Evolutionary conservation across 2,113 vertebrate genomes (phyloP).

Genomic region (Taurulus bubalis): DNA sequence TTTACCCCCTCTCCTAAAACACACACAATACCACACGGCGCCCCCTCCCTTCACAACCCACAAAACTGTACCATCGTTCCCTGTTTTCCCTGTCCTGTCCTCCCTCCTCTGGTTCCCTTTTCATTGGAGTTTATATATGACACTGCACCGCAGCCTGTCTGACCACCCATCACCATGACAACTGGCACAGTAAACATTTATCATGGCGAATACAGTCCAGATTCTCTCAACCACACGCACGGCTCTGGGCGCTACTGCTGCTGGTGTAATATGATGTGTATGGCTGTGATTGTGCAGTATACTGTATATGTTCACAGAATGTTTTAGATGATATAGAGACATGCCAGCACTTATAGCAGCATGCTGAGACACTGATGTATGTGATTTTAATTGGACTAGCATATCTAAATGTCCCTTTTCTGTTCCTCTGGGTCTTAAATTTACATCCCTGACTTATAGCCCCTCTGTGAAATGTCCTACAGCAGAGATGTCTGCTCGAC

Average conservation of each 20-base stretch:
- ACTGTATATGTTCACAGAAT: conserved; percentile 1
- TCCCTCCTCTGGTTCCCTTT: conserved; percentile 54
- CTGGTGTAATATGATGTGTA: conserved; percentile 3
- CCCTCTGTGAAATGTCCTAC: conserved; percentile 27
- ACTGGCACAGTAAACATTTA: conserved; percentile 72
- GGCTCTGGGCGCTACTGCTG: conserved; percentile 50
- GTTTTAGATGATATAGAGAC: conserved; percentile 21
- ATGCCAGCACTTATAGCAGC: neutral
- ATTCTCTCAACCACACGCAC: conserved; percentile 68
- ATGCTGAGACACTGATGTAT: neutral
- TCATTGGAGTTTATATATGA: conserved; percentile 65
- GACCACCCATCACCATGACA: conserved; percentile 71
- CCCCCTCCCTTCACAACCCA: conserved; percentile 1
- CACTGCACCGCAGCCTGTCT: conserved; percentile 60
- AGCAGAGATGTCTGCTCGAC: conserved; percentile 12
- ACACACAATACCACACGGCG: conserved; percentile 44
- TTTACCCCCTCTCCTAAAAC: conserved; percentile 33
- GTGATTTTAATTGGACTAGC: conserved; percentile 13
- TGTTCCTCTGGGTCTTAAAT: conserved; percentile 17
- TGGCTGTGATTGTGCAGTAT: conserved; percentile 23
- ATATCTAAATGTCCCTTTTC: neutral
- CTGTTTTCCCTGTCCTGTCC: conserved; percentile 38
- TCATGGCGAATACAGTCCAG: conserved; percentile 73
- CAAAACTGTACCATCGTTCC: conserved; percentile 40
- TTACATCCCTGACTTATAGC: conserved; percentile 28